Evolutionary conservation across 1,140 invertebrate species (phyloP), one percentile per base, ranked within the genome.

Genomic region (Bacillus rossius): DNA sequence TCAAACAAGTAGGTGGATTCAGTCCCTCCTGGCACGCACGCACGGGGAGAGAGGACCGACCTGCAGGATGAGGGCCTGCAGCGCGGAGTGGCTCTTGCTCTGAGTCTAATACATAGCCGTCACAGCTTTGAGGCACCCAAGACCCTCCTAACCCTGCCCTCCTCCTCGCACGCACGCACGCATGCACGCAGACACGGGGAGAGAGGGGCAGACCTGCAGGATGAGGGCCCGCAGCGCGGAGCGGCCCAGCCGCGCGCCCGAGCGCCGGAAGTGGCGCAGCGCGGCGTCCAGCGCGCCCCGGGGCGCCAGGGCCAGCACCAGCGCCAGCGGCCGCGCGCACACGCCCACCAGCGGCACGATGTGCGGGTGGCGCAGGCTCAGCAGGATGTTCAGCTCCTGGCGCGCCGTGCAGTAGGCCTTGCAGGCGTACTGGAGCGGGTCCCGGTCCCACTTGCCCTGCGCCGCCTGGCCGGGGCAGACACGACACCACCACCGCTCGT

Each of bases 371-470:
- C 87, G 81, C 16, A 99, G 77, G 2, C 86, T 86, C 10, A 91
- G 73, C 7, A 99, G 75, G 45, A 99, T 95, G 64, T 89, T 89
- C 55, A 98, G 75, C 74, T 99, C 96, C 74, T 98, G 95, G 29
- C 96, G 78, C 2, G 94, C 93, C 0, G 87, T 96, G 73, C 88
- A 95, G 75, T 99, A 99, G 0, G 96, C 94, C 70, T 94, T 90
- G 68, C 92, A 96, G 1, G 94, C 91, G 61, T 91, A 91, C 69
- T 94, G 90, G 41, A 92, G 74, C 0, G 91, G 92, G 75, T 96
- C 92, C 23, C 92, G 76, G 67, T 93, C 88, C 94, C 94, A 97
- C 71, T 95, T 94, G 8, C 85, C 87, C 66, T 88, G 79, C 0
- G 89, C 89, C 55, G 86, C 84, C 79, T 87, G 75, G n/a, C 66